Evolutionary conservation across 1,140 invertebrate species (phyloP), one percentile per base, ranked within the genome.

Genomic region (Andricus grossulariae): DNA sequence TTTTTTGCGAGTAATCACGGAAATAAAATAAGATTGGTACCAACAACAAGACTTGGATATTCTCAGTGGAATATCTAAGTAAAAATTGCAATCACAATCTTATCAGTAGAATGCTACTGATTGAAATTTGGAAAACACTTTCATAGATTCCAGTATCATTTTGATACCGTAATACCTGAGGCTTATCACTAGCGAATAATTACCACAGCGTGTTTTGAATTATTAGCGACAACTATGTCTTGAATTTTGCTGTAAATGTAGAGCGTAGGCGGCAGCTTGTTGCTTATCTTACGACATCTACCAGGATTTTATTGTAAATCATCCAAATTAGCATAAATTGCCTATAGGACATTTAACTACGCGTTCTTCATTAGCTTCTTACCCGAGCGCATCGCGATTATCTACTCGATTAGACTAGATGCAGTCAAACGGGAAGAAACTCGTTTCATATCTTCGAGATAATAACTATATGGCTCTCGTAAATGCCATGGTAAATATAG

Each of bases 351-450:
- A 54, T 54, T 54, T 18, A 54, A 54, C n/a, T 82, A 82, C 76
- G 50, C 70, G 82, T 83, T 81, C 82, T 81, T 81, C 82, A 83
- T 81, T 80, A 77, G 81, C 80, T 81, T 81, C 79, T 83, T 81
- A 80, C 78, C 77, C 76, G 80, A 78, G 78, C 78, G 80, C 78
- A 83, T 83, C 82, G 80, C 76, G 82, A 83, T 83, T 83, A 83
- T 81, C 77, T 77, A 78, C 72, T 81, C 81, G 82, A 81, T 83
- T 83, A 82, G 82, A 79, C 80, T 80, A 51, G 76, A 76, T 78
- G 78, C 74, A 83, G 75, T 75, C 77, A 73, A 71, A 76, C 72
- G 52, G 72, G 78, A 76, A 75, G 82, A 80, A 83, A 83, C 82
- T 82, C 82, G 82, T 83, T 81, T 81, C 4, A 54, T n/a, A 83